phyloP scores from a whole-genome alignment of 1,140 invertebrate genomes.

The Philotrypesis tridentata region DNA sequence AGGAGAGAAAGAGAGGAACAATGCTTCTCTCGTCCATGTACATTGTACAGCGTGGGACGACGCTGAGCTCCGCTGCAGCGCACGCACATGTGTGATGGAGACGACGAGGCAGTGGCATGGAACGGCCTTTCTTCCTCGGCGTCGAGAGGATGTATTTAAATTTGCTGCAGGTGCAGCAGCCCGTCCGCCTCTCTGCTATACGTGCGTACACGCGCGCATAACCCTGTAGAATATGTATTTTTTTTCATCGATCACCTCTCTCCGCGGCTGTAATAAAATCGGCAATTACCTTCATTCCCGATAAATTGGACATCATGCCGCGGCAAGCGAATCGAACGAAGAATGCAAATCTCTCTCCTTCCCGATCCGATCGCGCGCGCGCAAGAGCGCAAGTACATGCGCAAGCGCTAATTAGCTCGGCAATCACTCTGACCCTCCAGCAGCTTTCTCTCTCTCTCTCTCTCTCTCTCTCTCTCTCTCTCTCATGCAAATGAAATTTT shows the following conservation, averaged over 20 bases:
- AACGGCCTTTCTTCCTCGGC: neutral
- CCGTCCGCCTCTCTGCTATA: no score
- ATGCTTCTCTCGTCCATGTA: slow-evolving; percentile 19
- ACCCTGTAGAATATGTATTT: no score
- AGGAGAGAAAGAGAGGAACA: slow-evolving; percentile 5
- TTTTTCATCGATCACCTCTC: no score
- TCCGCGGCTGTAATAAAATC: neutral
- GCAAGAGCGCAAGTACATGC: neutral
- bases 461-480: neutral
- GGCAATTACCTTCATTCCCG: neutral
- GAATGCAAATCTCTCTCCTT: neutral
- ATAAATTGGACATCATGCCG: no score
- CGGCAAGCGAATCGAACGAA: neutral
- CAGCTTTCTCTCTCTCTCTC: neutral
- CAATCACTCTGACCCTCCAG: neutral
- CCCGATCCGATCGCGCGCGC: neutral
- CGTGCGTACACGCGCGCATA: no score
- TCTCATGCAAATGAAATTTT: slow-evolving; percentile 5
- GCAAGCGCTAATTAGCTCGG: neutral
- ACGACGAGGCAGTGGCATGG: neutral
- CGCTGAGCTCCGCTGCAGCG: neutral
- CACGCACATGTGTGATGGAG: slow-evolving; percentile 25
- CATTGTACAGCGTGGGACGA: slow-evolving; percentile 46
- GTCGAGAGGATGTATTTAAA: no score
- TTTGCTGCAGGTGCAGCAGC: no score